Evolutionary conservation across 2,888 invertebrate species (phyloP), one percentile per base, ranked within the genome.

Genomic region (Drosophila setosimentum): DNA sequence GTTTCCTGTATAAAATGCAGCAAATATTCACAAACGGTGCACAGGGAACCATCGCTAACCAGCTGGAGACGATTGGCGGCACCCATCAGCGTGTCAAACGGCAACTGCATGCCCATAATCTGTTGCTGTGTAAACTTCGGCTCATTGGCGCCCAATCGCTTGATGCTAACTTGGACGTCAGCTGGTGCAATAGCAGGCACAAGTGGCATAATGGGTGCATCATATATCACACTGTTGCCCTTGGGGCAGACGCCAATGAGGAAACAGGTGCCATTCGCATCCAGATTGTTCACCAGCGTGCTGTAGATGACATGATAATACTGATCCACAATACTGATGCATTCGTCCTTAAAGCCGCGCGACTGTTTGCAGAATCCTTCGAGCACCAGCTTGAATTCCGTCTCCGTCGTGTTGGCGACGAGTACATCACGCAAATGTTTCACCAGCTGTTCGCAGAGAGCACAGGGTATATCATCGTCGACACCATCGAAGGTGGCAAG

Each of bases 361-460:
- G 96, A 96, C 93, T 97, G 97, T 77, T 96, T 96, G 94, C 98
- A 98, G 6, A 98, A 93, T 70, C 97, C 96, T 90, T 95, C 94
- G 18, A 97, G 91, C 0, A 98, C 96, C 88, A 94, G 94, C 92
- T 96, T 95, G 93, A 98, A 98, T 93, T 98, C 97, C 0, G 93
- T 85, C 92, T 97, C 96, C 0, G 98, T 97, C 0, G 98, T 97
- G 91, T 98, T 97, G 24, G 98, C 96, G 33, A 97, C 94, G 30
- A 98, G 92, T 8, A 97, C 94, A 91, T 98, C 97, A 73, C 96
- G 95, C 79, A 98, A 94, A 92, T 98, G 97, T 29, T 94, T 93
- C 0, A 98, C 96, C 58, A 98, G 93, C 92, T 97, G 97, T 86
- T 97, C 95, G 92, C 98, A 98, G 65, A 98, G 94, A 86, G 97